Base-by-base conservation (phyloP, 1,140 invertebrate species). In the Lordiphosa clarofinis region DNA sequence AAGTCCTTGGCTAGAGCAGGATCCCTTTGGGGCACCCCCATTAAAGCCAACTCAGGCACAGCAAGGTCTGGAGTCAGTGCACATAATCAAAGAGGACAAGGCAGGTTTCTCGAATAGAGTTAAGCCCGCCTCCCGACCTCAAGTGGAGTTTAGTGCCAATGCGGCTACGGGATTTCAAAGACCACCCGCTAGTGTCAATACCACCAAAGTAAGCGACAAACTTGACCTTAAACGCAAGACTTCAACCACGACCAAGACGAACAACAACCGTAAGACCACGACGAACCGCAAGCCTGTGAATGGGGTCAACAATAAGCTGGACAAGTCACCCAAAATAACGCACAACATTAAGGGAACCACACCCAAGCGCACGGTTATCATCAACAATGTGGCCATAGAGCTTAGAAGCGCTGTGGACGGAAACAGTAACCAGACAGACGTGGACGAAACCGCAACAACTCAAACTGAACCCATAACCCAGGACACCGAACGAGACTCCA, bases 1-100 rank as follows among this genome's bases (percentile, higher is more conserved):
- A 4, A 71, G 62, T 9, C 86, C 88, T n/a, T 89, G 88, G 88
- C 56, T 88, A 10, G 88, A 89, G 44, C 63, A 78, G 9, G 88
- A 89, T 75, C 88, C 88, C 6, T 88, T 89, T 31, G 36, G 40
- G 15, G 39, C 38, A 10, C 44, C 76, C 24, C 24, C 6, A 28
- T 28, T 28, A 6, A 5, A 28, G 24, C 1, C 24, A 1, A 68
- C 61, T 4, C 72, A 75, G 13, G 44, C 28, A 2, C 63, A 60
- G 15, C 40, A 64, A 1, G 21, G 21, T 21, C 31, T 61, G 39
- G 21, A 15, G 13, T 42, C 53, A 0, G n/a, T 54, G 2, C 46
- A 72, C 5, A 44, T 61, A 7, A 33, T 76, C 5, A 86, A 84
- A 38, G 84, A 88, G 42, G 76, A 87, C 15, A 88, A 87, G 48